Conservation (phyloP, 2,113 vertebrate genomes). For the Gnathonemus longibarbis region DNA sequence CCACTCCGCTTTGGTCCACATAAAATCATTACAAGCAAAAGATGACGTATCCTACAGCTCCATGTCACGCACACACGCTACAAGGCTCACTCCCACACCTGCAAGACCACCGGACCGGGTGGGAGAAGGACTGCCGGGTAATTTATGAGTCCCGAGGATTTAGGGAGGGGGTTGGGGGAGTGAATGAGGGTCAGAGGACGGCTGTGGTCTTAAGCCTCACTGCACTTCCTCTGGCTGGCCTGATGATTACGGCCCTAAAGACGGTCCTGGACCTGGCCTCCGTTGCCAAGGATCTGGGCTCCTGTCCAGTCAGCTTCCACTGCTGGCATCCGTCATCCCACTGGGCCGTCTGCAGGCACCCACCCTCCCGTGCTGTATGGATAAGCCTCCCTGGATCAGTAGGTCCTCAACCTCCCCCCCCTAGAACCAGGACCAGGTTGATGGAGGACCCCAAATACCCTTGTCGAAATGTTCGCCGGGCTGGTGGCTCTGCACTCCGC, state of each 20-base stretch:
- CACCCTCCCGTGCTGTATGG: background rate
- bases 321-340: background rate
- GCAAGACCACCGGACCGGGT: background rate
- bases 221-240: conserved; percentile 8
- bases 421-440: background rate
- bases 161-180: background rate
- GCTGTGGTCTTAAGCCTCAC: background rate
- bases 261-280: background rate
- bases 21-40: background rate
- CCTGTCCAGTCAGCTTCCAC: conserved; percentile 8
- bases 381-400: background rate
- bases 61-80: background rate
- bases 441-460: background rate
- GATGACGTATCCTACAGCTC: background rate
- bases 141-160: background rate
- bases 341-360: background rate
- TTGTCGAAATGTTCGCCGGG: background rate
- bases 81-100: conserved; percentile 32
- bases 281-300: conserved; percentile 1
- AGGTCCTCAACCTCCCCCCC: background rate
- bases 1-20: background rate
- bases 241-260: background rate
- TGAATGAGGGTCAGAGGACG: background rate
- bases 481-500: background rate
- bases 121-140: background rate